These are phyloP conservation scores for Lithobates sylvaticus DNA, from an alignment of 2,797 vertebrate genomes.

Conservation along the genomic window DNA sequence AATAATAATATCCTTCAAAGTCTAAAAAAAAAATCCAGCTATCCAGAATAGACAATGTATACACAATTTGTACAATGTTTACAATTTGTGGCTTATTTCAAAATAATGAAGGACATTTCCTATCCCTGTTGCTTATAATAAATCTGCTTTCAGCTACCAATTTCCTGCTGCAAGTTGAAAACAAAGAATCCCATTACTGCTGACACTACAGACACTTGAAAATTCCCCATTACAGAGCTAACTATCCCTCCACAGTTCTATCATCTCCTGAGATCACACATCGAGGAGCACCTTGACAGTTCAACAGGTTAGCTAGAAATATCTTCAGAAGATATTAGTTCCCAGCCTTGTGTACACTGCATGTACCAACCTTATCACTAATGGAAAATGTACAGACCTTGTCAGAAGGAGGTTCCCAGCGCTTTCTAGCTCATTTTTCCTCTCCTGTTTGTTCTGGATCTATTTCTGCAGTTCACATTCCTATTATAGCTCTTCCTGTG, in stretches of 20 bases:
- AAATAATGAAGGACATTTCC: no score
- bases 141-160: background rate
- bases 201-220: background rate
- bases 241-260: no score
- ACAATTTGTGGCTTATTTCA: no score
- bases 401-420: constrained; percentile 28
- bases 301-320: background rate
- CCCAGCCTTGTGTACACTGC: background rate
- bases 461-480: constrained; percentile 30
- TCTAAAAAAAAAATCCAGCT: no score
- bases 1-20: no score
- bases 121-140: no score
- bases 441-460: constrained; percentile 9
- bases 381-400: background rate
- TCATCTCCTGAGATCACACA: no score
- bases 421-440: background rate
- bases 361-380: background rate
- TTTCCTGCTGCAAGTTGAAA: background rate
- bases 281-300: background rate
- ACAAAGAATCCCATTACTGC: background rate
- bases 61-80: no score
- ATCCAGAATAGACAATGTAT: no score
- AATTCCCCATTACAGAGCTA: no score
- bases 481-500: constrained; percentile 40
- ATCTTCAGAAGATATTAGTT: background rate